Conservation (phyloP, 2,888 invertebrate genomes). For the Dynastes hyllus region DNA sequence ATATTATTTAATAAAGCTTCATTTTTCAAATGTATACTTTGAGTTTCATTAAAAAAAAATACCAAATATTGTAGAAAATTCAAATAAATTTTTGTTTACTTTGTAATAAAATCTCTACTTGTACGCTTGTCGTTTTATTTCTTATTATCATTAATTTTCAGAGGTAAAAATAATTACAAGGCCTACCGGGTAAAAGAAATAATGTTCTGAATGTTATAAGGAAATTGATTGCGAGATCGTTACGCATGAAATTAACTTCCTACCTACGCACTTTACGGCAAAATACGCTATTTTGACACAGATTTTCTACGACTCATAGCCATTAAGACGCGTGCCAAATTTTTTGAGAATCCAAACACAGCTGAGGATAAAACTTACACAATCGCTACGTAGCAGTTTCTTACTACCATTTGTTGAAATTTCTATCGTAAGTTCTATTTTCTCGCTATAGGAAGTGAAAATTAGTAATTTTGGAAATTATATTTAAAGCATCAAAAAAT, state of each 20-base stretch:
- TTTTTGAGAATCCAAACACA: conserved; percentile 35
- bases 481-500: no score
- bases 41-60: conserved; percentile 64
- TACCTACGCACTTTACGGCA: background rate
- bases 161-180: no score
- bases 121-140: conserved; percentile 24
- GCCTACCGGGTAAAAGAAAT: background rate
- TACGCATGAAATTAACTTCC: background rate
- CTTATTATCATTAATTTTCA: background rate
- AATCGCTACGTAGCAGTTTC: conserved; percentile 8
- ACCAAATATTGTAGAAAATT: conserved; percentile 53
- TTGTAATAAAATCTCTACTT: conserved; percentile 52
- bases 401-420: background rate
- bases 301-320: conserved; percentile 7
- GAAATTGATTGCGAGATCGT: conserved; percentile 18
- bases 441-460: background rate
- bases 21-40: conserved; percentile 69
- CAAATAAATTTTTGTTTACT: conserved; percentile 51
- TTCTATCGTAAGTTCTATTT: background rate
- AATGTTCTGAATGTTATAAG: background rate
- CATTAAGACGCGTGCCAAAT: conserved; percentile 29
- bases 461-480: background rate
- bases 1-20: conserved; percentile 71
- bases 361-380: conserved; percentile 29
- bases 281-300: conserved; percentile 22